A percentile compares a stretch with the other conserved stretches of the same genome.
These are phyloP conservation scores for Erynnis tages DNA, from an alignment of 2,888 invertebrate genomes.

Conservation along the genomic window DNA sequence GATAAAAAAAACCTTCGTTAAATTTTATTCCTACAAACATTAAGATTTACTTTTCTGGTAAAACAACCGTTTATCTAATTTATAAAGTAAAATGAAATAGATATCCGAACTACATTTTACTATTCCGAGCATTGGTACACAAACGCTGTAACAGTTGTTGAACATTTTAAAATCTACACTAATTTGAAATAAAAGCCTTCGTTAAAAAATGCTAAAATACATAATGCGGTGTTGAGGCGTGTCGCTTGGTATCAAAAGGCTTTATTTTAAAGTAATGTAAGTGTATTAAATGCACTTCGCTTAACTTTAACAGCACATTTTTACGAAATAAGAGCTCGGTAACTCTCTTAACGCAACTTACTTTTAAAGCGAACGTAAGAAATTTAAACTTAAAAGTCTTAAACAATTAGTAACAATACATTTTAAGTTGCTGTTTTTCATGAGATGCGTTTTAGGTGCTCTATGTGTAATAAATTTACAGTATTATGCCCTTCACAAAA, in stretches of 20 bases:
- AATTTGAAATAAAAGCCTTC: background rate
- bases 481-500: too few relatives aligned
- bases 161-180: background rate
- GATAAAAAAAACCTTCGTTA: too few relatives aligned
- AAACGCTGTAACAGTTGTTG: background rate
- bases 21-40: too few relatives aligned
- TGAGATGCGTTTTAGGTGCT: background rate
- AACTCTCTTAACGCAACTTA: slow-evolving; percentile 21
- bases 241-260: slow-evolving; percentile 17
- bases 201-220: slow-evolving; percentile 10
- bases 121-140: too few relatives aligned
- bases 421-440: slow-evolving; percentile 8
- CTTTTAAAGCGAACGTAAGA: slow-evolving; percentile 21
- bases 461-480: too few relatives aligned
- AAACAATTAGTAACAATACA: slow-evolving; percentile 15
- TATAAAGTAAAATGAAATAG: too few relatives aligned
- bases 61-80: too few relatives aligned
- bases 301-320: slow-evolving; percentile 19
- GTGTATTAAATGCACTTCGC: slow-evolving; percentile 22
- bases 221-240: slow-evolving; percentile 14
- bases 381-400: slow-evolving; percentile 21
- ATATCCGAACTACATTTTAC: too few relatives aligned
- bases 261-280: slow-evolving; percentile 19
- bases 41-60: too few relatives aligned
- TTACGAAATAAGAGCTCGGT: slow-evolving; percentile 19